phyloP scores from a whole-genome alignment of 64 coral and sea anemone species.

The Platygyra sinensis region DNA sequence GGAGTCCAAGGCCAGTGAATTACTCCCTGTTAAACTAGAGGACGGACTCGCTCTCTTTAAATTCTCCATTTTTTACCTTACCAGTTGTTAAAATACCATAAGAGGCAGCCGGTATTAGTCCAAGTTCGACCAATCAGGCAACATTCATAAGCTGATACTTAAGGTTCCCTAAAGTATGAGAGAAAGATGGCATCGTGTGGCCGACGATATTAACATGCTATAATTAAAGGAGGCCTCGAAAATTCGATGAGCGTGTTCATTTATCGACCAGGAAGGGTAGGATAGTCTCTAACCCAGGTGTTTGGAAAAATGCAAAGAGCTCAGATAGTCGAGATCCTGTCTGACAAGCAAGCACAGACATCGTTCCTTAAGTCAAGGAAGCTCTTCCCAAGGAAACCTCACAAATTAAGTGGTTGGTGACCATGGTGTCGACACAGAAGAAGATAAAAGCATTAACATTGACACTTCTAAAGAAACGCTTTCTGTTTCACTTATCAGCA shows the following conservation, averaged over 20 bases:
- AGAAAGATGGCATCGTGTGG: conserved; percentile 48
- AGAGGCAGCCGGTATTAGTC: conserved; percentile 43
- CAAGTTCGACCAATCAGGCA: conserved; percentile 58
- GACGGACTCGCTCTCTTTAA: no score
- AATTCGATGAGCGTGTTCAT: conserved; percentile 3
- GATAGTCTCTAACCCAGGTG: background rate
- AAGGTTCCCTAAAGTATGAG: conserved; percentile 51
- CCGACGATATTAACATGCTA: conserved; percentile 26
- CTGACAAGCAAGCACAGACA: background rate
- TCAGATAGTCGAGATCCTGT: background rate
- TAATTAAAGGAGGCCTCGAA: background rate
- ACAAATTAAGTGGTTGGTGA: background rate
- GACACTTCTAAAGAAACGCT: background rate
- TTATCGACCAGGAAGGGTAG: background rate
- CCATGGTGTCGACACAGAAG: background rate
- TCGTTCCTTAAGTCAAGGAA: background rate
- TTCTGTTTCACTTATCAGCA: background rate
- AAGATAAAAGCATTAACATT: background rate
- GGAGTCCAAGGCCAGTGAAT: conserved; percentile 13
- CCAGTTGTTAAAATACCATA: no score
- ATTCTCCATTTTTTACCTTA: no score
- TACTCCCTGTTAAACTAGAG: no score
- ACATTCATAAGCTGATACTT: conserved; percentile 35
- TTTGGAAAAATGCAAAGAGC: background rate
- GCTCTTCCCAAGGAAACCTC: background rate